phyloP scores from a whole-genome alignment of 2,888 invertebrate species.

The Eurytoma adleriae region DNA sequence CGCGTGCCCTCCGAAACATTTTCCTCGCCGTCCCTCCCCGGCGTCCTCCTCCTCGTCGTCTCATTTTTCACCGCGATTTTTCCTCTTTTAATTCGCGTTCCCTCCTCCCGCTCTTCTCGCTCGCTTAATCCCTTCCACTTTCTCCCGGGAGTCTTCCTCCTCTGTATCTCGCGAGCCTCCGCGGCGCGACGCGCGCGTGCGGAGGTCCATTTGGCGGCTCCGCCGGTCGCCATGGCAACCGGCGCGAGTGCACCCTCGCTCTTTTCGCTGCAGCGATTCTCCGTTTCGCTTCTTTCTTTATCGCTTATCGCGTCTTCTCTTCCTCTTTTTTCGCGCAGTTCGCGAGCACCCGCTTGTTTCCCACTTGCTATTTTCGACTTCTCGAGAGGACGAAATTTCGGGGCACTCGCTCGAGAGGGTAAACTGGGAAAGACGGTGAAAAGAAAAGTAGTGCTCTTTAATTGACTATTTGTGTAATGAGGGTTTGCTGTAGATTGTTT shows the following conservation, averaged over 20 bases:
- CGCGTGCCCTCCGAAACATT: slow-evolving; percentile 21
- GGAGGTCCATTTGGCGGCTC: slow-evolving; percentile 61
- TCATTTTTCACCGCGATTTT: slow-evolving; percentile 57
- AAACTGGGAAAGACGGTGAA: no score
- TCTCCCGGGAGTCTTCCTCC: slow-evolving; percentile 31
- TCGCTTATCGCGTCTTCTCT: slow-evolving; percentile 41
- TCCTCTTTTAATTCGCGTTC: slow-evolving; percentile 59
- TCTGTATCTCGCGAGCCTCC: slow-evolving; percentile 11
- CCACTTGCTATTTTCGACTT: no score
- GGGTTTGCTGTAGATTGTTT: no score
- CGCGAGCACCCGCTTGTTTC: no score
- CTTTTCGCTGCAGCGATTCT: slow-evolving; percentile 24
- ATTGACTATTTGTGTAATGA: no score
- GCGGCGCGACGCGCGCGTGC: slow-evolving; percentile 18
- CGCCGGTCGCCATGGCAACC: slow-evolving; percentile 63
- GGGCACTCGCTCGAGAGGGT: no score
- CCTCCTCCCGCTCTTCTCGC: slow-evolving; percentile 43
- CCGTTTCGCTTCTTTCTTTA: slow-evolving; percentile 49
- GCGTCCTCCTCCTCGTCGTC: slow-evolving; percentile 12
- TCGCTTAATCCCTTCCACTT: slow-evolving; percentile 46
- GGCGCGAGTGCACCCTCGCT: slow-evolving; percentile 51
- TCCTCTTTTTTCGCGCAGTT: background rate
- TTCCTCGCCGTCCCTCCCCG: background rate
- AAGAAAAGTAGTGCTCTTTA: no score
- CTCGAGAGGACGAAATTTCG: no score